These are phyloP conservation scores for Sarcophaga peregrina DNA, from an alignment of 1,140 invertebrate genomes.

Conservation along the genomic window DNA sequence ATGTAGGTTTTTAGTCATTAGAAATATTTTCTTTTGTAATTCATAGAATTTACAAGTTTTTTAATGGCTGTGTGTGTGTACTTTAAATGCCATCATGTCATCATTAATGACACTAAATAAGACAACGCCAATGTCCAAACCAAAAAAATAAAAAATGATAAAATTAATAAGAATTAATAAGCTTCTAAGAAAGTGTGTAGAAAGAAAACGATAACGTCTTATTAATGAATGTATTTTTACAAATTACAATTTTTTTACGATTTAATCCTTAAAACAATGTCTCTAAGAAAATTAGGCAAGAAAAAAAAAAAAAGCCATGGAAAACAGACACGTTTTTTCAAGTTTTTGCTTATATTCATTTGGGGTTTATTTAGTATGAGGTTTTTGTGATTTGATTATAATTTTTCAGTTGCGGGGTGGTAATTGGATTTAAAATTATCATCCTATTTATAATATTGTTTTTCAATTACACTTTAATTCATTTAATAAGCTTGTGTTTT, in stretches of 20 bases:
- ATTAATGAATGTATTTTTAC: neutral
- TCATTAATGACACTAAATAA: too few relatives aligned
- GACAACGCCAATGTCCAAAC: too few relatives aligned
- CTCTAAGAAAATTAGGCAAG: neutral
- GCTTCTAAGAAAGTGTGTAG: neutral
- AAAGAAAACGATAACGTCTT: slow-evolving; percentile 4
- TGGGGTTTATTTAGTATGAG: neutral
- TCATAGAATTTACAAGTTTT: too few relatives aligned
- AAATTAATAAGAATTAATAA: too few relatives aligned
- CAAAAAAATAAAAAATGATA: too few relatives aligned
- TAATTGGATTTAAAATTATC: slow-evolving; percentile 12
- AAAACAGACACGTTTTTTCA: too few relatives aligned
- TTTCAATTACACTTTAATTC: neutral
- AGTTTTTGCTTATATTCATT: too few relatives aligned
- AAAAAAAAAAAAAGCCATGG: too few relatives aligned
- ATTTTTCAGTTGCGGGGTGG: neutral
- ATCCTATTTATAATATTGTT: slow-evolving; percentile 5
- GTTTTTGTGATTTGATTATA: neutral
- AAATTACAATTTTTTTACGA: neutral
- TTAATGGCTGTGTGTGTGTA: too few relatives aligned
- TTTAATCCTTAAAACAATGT: neutral
- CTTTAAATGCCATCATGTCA: too few relatives aligned
- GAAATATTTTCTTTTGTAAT: too few relatives aligned
- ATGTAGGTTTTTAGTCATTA: too few relatives aligned
- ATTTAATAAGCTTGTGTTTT: neutral